Percentiles rank a stretch among this genome's conserved stretches.
Conservation (phyloP, 2,888 invertebrate genomes). For the Drosophila diplacantha region DNA sequence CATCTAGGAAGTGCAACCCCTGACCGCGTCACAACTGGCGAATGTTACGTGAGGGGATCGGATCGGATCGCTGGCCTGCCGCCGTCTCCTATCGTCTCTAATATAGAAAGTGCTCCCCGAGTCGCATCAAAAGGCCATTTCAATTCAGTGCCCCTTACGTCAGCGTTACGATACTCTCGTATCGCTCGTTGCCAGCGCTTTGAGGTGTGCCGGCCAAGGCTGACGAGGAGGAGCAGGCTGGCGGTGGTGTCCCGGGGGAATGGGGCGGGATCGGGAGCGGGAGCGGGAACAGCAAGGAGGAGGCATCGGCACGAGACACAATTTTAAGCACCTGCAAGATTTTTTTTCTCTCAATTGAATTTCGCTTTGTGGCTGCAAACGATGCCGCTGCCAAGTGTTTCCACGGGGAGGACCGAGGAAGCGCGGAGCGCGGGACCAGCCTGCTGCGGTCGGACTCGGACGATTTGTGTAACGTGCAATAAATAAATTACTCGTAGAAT, state of each 20-base stretch:
- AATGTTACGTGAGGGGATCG: constrained; percentile 29
- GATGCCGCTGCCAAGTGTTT: constrained; percentile 44
- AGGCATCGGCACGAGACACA: constrained; percentile 52
- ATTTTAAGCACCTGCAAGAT: constrained; percentile 60
- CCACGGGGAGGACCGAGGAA: constrained; percentile 5
- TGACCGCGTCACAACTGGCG: constrained; percentile 23
- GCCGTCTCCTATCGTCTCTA: constrained; percentile 20
- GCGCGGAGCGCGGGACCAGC: background rate
- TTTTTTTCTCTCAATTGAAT: constrained; percentile 53
- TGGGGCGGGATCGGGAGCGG: background rate
- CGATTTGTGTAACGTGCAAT: constrained; percentile 64
- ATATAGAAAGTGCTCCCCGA: constrained; percentile 39
- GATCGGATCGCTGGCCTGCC: constrained; percentile 2
- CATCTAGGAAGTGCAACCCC: constrained; percentile 40
- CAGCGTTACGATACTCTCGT: constrained; percentile 51
- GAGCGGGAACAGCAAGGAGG: constrained; percentile 5
- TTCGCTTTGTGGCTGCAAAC: constrained; percentile 49
- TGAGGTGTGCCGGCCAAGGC: constrained; percentile 52
- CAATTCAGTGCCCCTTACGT: constrained; percentile 62
- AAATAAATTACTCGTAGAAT: constrained; percentile 59
- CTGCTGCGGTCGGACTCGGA: constrained; percentile 45
- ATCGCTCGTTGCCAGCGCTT: constrained; percentile 35
- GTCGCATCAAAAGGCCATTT: constrained; percentile 52
- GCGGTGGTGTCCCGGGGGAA: constrained; percentile 9
- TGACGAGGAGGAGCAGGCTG: constrained; percentile 11